These are phyloP conservation scores for Mactra quadrangularis DNA, from an alignment of 1,140 invertebrate genomes.

Conservation along the genomic window DNA sequence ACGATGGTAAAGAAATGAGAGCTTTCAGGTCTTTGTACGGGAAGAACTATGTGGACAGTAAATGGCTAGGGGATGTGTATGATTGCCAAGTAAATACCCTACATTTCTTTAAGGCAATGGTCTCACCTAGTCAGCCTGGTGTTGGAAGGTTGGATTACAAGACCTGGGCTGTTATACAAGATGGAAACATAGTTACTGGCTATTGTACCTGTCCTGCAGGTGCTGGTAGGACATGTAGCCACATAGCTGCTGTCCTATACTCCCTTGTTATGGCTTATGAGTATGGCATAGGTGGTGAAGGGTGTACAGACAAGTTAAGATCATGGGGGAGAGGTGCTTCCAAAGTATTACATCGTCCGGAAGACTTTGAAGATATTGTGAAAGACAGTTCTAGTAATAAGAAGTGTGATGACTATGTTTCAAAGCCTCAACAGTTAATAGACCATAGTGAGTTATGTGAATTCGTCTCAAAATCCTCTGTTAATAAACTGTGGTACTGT, in stretches of 20 bases:
- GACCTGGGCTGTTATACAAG: constrained; percentile 8
- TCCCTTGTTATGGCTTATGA: constrained; percentile 40
- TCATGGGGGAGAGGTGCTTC: background rate
- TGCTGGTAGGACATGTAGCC: constrained; percentile 58
- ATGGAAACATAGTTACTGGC: constrained; percentile 7
- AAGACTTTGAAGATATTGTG: constrained; percentile 6
- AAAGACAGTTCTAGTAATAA: background rate
- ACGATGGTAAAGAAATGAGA: constrained; percentile 47
- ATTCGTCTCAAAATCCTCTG: background rate
- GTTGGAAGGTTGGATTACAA: constrained; percentile 40
- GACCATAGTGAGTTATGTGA: background rate
- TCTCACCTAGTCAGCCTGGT: constrained; percentile 38
- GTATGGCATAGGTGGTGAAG: constrained; percentile 17
- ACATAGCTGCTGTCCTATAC: constrained; percentile 62
- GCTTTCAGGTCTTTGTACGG: constrained; percentile 33
- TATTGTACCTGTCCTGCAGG: constrained; percentile 65
- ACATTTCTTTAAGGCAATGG: constrained; percentile 15
- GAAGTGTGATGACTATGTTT: background rate
- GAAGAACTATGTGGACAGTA: constrained; percentile 30
- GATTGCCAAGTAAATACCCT: constrained; percentile 5
- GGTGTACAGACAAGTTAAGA: background rate
- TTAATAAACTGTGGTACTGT: constrained; percentile 14
- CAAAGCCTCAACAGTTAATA: constrained; percentile 2
- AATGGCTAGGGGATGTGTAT: constrained; percentile 35
- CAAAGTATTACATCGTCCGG: background rate